These are phyloP conservation scores for Liparis tanakae DNA, from an alignment of 2,797 vertebrate genomes.

Conservation along the genomic window DNA sequence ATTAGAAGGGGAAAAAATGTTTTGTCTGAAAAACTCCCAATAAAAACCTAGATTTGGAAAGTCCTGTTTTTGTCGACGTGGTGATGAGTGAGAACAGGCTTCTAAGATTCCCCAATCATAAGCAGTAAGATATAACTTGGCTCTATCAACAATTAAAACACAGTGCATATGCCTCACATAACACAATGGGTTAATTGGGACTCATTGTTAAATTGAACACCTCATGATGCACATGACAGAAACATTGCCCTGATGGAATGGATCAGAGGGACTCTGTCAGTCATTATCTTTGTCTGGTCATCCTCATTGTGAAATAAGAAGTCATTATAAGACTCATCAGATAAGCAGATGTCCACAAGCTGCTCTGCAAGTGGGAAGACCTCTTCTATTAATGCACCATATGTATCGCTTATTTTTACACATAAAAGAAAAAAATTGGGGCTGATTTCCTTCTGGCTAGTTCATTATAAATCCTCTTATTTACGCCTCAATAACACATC, in stretches of 20 bases:
- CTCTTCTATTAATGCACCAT: conserved; percentile 64
- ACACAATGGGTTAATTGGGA: conserved; percentile 16
- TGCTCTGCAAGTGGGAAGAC: conserved; percentile 76
- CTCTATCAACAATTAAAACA: conserved; percentile 23
- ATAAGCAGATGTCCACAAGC: conserved; percentile 86
- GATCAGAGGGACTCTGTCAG: conserved; percentile 57
- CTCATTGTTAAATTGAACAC: conserved; percentile 26
- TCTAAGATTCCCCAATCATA: conserved; percentile 1
- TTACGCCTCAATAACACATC: conserved; percentile 3
- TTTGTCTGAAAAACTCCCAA: neutral
- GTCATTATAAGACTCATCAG: conserved; percentile 79
- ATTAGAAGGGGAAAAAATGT: neutral
- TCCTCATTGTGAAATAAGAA: conserved; percentile 58
- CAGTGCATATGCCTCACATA: conserved; percentile 1
- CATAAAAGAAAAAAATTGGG: conserved; percentile 46
- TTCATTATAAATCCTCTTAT: conserved; percentile 33
- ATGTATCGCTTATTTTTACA: conserved; percentile 29
- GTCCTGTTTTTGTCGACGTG: neutral
- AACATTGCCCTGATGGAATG: conserved; percentile 35
- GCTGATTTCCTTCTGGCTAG: conserved; percentile 25
- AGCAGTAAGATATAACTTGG: conserved; percentile 3
- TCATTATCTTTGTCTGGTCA: conserved; percentile 71
- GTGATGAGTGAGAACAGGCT: neutral
- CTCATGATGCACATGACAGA: conserved; percentile 31
- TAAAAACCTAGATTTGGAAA: conserved; percentile 1